Conservation (phyloP, 1,140 invertebrate species). For the Drosophila parvula region DNA sequence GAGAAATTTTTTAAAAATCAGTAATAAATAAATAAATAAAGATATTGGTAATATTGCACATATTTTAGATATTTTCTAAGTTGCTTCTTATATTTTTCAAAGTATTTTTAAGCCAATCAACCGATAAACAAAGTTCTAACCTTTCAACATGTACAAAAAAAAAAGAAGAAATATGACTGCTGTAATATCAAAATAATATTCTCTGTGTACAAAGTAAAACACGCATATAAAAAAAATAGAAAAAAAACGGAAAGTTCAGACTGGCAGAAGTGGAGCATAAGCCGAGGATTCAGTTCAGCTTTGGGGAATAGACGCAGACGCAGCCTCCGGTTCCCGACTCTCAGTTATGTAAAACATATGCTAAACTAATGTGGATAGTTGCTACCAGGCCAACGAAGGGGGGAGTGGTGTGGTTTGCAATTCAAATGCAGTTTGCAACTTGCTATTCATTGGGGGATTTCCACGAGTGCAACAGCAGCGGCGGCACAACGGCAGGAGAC, state of each 20-base stretch:
- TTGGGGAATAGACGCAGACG: constrained; percentile 37
- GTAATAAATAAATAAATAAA: not conserved
- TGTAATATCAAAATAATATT: not conserved
- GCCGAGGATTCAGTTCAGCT: constrained; percentile 52
- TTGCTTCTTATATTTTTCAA: not conserved
- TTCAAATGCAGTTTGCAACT: constrained; percentile 57
- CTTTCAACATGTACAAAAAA: not conserved
- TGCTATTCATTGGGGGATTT: constrained; percentile 54
- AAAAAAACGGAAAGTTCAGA: constrained; percentile 45
- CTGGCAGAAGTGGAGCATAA: constrained; percentile 58
- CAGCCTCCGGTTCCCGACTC: constrained; percentile 19
- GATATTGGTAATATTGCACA: not conserved
- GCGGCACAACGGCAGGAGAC: not conserved
- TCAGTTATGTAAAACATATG: constrained; percentile 57
- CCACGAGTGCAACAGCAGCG: constrained; percentile 17
- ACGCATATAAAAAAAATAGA: not conserved
- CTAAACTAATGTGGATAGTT: constrained; percentile 51
- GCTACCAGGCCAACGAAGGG: constrained; percentile 2
- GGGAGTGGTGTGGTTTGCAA: constrained; percentile 27
- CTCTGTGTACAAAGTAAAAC: constrained; percentile 2
- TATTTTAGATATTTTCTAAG: not conserved
- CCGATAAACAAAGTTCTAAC: not conserved
- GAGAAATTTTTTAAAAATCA: not conserved
- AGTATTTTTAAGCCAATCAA: too few species aligned
- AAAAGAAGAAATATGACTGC: not conserved